Evolutionary conservation across 2,888 invertebrate species (phyloP).

Genomic region (Yponomeuta plumbellus): DNA sequence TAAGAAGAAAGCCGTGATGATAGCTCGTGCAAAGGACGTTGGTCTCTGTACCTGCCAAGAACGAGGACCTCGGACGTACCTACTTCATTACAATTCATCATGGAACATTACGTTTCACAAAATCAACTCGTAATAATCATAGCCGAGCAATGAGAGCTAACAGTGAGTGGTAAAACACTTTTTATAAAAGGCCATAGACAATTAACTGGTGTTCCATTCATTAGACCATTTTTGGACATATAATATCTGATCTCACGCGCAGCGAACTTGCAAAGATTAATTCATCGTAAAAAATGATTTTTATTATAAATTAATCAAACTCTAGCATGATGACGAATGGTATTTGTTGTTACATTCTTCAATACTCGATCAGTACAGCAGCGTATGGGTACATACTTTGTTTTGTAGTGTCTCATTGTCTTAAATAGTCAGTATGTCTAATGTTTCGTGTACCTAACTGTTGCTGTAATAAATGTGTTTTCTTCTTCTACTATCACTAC

Average conservation of each 20-base stretch:
- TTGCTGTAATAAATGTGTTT: too few species aligned
- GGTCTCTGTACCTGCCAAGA: background rate
- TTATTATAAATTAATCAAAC: background rate
- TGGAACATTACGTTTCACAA: slow-evolving; percentile 12
- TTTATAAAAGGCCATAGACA: slow-evolving; percentile 25
- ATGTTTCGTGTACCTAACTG: too few species aligned
- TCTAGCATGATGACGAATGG: background rate
- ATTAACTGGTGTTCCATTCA: slow-evolving; percentile 21
- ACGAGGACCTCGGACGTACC: background rate
- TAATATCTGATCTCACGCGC: slow-evolving; percentile 14
- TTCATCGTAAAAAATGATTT: too few species aligned
- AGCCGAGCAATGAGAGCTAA: background rate
- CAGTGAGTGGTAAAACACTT: slow-evolving; percentile 32
- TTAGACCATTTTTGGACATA: slow-evolving; percentile 13
- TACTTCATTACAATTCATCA: slow-evolving; percentile 1
- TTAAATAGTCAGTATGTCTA: too few species aligned
- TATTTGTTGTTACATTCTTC: background rate
- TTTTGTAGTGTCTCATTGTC: too few species aligned
- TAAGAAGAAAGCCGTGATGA: background rate
- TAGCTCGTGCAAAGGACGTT: background rate
- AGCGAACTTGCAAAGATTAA: background rate
- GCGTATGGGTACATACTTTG: too few species aligned
- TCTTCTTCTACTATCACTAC: too few species aligned
- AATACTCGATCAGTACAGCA: background rate
- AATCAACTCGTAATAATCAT: slow-evolving; percentile 16